Evolutionary conservation across 2,113 vertebrate genomes (phyloP), one percentile per base, ranked within the genome.

Genomic region (Megaceryle torquata): DNA sequence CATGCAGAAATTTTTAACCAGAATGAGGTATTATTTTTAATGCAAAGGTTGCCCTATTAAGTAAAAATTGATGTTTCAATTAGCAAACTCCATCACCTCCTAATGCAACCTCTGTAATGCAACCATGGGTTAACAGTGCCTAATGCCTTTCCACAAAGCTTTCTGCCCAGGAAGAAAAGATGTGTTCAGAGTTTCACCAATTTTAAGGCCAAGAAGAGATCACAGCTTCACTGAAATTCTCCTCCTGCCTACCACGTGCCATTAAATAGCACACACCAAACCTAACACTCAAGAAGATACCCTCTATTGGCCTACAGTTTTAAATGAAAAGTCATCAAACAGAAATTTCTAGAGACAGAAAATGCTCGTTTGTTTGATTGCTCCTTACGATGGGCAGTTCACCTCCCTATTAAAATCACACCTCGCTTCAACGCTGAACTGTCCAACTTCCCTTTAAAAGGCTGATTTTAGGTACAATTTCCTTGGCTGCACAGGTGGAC

Each of bases 371-470:
- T 10, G 9, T 79, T 33, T 9, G 5, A 22, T 41, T 17, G 2
- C 2, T 37, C 41, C 10, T 11, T 7, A 9, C 31, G 14, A 21
- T 0, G 9, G 46, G 9, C 2, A 0, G 7, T 29, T 50, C 43
- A 15, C 33, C 54, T 63, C 68, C 19, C 37, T n/a, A 18, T 13
- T 13, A 85, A 82, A 82, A 15, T 13, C 28, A 5, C 2, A 12
- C 31, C 59, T 43, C 2, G 0, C 20, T 60, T n/a, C 35, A 24
- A 11, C 46, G 33, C 44, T 4, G 26, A 65, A 24, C 41, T 37
- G 19, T 8, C 31, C 4, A 1, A 8, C 29, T 54, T 50, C 18
- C 31, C 26, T 44, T 44, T 19, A 77, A 50, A 64, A 20, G 28
- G 14, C 33, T 4, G 6, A 24, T 44, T 83, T 72, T 26, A 51